Base-by-base conservation (phyloP, 2,888 invertebrate genomes). In the Mesoligia furuncula region DNA sequence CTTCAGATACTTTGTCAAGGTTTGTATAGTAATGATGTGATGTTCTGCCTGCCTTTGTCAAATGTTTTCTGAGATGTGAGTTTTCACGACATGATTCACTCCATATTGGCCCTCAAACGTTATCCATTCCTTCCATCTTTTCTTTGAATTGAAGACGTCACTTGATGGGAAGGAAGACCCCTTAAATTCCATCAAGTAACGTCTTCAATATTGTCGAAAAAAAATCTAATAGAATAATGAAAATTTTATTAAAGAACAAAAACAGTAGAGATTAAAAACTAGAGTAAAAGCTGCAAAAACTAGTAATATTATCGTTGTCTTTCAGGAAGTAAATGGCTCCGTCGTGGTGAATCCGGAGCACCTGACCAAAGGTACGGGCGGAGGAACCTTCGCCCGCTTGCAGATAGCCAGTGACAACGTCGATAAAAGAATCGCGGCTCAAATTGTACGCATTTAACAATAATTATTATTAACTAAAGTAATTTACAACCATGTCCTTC, bases 291-390 rank as follows among this genome's bases (percentile, higher is more conserved):
- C 36, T 39, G 17, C 20, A 42, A 39, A 31, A 45, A 27, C 42
- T 17, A n/a, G 0, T 57, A 59, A 61, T 42, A 13, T n/a, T 62
- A 11, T 72, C 20, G 2, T 57, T 51, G 13, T 39, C 9, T 82
- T 77, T 20, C 96, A 99, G 98, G 97, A 98, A 87, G 97, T 99
- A 36, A 97, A 98, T 88, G 98, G 98, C 2, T 98, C 98, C 88
- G 95, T 99, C 51, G 98, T 98, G 20, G 96, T 99, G 36, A 99
- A 99, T 96, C 99, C 99, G 0, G 99, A 99, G 87, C 97, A 98
- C 79, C 92, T 99, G 74, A 97, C 98, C 0, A 99, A 98, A 93
- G 98, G 98, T 51, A 94, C 97, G 20, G 97, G 97, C 45, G 98
- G 98, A 8, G 99, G 99, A 67, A 98, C 98, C 0, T 99, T 98